These are phyloP conservation scores for Fregata magnificens DNA, from an alignment of 2,113 vertebrate genomes.

Conservation along the genomic window DNA sequence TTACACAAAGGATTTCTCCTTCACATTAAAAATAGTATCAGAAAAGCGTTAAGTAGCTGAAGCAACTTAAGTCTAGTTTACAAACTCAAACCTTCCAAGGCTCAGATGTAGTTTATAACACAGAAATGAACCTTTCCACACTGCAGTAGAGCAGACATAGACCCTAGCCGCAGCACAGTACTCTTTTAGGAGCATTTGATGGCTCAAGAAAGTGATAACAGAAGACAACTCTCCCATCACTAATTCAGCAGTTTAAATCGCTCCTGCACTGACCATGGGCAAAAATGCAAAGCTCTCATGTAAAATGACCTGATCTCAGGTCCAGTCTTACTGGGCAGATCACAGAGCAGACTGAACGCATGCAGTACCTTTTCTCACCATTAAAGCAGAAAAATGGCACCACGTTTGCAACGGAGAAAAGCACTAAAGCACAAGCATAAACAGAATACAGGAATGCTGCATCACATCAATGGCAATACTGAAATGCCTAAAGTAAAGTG, in stretches of 20 bases:
- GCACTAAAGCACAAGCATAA: fast-evolving
- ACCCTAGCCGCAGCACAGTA: too few relatives aligned
- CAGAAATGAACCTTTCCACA: not conserved
- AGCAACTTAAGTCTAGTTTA: not conserved
- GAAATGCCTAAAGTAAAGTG: not conserved
- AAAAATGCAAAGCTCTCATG: not conserved
- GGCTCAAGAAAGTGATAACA: not conserved
- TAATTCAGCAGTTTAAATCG: not conserved
- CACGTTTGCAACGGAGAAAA: not conserved
- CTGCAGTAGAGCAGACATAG: not conserved
- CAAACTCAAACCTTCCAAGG: not conserved
- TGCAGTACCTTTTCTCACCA: not conserved
- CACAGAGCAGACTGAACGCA: not conserved
- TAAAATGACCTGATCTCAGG: not conserved
- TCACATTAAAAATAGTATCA: not conserved
- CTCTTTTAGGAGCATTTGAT: not conserved
- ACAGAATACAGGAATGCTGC: not conserved
- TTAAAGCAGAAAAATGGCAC: not conserved
- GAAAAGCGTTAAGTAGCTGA: not conserved
- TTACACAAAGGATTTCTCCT: not conserved
- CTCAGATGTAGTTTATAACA: not conserved
- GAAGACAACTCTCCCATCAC: not conserved
- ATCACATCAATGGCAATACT: not conserved
- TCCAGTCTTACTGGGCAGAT: not conserved
- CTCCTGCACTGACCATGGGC: not conserved